Base-by-base conservation (phyloP, 2,888 invertebrate genomes). In the Griposia aprilina region DNA sequence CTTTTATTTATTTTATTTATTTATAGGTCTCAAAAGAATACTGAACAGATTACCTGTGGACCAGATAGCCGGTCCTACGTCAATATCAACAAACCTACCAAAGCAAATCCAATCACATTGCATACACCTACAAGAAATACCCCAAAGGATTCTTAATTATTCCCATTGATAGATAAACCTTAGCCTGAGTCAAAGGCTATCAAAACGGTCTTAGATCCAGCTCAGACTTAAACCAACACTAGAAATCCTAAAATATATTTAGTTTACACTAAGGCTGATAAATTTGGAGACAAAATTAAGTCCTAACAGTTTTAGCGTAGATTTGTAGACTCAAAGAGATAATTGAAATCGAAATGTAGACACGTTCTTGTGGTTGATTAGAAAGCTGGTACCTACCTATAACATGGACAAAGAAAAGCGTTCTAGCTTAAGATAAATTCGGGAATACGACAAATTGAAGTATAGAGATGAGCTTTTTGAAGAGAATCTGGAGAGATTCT, bases 181-280 rank as follows among this genome's bases (percentile, higher is more conserved):
- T 26, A 17, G 23, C 5, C 36, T 17, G n/a, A n/a, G 26, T 26
- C 52, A n/a, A 73, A 63, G n/a, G n/a, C 50, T 23, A 20, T 69
- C 60, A 68, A 67, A 72, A 65, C 41, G 23, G 50, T 65, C 66
- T 73, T 67, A 67, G 45, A n/a, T 66, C 11, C 10, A 62, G 50
- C 63, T 67, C 36, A 69, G 36, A 55, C 52, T n/a, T 69, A 84
- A 73, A 36, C 76, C n/a, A 76, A 77, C 66, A 62, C 70, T 62
- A 36, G 74, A 59, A 48, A 23, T 74, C 62, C 71, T 63, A 36
- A 73, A 84, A 60, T 52, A 79, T 75, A 82, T 82, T 48, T 48
- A 75, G 72, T 83, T 62, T 57, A 50, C n/a, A 48, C 70, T 84
- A 72, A 82, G 68, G 71, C 57, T 36, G 81, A 74, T 83, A 74